These are phyloP conservation scores for Clanis bilineata DNA, from an alignment of 2,888 invertebrate genomes.

Conservation along the genomic window DNA sequence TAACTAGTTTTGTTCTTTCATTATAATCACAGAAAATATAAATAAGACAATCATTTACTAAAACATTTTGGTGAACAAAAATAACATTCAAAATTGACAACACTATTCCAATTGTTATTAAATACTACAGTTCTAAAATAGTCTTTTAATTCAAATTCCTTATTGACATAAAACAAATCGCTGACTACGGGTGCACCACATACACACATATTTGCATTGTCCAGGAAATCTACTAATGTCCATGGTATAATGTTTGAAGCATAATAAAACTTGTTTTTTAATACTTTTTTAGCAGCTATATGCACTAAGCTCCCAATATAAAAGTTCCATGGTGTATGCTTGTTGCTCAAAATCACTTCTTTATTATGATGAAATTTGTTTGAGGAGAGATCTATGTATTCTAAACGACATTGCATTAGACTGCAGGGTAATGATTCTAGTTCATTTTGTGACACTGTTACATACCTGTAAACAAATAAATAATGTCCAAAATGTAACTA, in stretches of 20 bases:
- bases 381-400: constrained; percentile 80
- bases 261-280: constrained; percentile 79
- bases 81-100: constrained; percentile 81
- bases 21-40: constrained; percentile 5
- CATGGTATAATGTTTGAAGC: constrained; percentile 81
- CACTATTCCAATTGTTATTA: constrained; percentile 54
- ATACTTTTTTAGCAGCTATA: constrained; percentile 75
- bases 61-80: constrained; percentile 83
- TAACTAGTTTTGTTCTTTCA: background rate
- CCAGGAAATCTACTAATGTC: constrained; percentile 83
- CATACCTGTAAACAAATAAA: constrained; percentile 53
- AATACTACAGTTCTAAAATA: constrained; percentile 64
- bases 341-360: constrained; percentile 23
- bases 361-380: constrained; percentile 72
- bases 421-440: constrained; percentile 83
- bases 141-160: constrained; percentile 61
- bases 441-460: constrained; percentile 81
- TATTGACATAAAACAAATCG: constrained; percentile 46
- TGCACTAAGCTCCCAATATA: constrained; percentile 79
- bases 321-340: constrained; percentile 55
- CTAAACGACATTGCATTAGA: constrained; percentile 76
- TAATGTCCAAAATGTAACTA: background rate
- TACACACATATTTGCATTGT: constrained; percentile 83
- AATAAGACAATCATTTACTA: constrained; percentile 21
- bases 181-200: constrained; percentile 80